Evolutionary conservation across 2,888 invertebrate species (phyloP).

Genomic region (Diogma glabrata): DNA sequence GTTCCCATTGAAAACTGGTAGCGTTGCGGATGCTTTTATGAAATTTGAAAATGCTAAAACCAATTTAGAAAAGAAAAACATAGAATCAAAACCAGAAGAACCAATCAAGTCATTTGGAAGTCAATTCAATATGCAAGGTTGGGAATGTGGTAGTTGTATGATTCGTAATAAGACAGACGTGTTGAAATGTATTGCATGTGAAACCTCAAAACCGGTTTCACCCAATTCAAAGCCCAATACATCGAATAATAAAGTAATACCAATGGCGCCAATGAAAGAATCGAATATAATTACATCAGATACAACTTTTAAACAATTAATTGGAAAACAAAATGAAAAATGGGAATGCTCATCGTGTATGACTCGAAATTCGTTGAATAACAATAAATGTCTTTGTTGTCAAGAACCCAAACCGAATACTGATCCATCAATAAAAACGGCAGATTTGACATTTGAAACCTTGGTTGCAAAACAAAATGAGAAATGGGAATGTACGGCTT

Average conservation of each 20-base stretch:
- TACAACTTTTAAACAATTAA: conserved; percentile 31
- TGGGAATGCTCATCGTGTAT: conserved; percentile 54
- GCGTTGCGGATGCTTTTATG: conserved; percentile 36
- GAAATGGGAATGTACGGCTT: conserved; percentile 49
- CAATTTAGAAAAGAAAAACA: background rate
- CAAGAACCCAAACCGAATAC: conserved; percentile 41
- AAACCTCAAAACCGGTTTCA: conserved; percentile 36
- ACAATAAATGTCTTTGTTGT: conserved; percentile 45
- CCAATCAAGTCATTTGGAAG: conserved; percentile 35
- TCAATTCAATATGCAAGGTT: no score
- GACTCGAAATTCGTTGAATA: conserved; percentile 41
- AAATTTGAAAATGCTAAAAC: conserved; percentile 18
- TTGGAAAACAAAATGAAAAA: conserved; percentile 29
- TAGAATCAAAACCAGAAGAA: background rate
- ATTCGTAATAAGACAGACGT: conserved; percentile 39
- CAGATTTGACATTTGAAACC: conserved; percentile 32
- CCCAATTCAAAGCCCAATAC: conserved; percentile 5
- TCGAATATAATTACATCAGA: conserved; percentile 20
- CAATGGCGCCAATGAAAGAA: conserved; percentile 15
- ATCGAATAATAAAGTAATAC: background rate
- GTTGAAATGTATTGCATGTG: conserved; percentile 43
- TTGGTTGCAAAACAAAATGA: conserved; percentile 29
- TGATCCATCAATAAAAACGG: no score
- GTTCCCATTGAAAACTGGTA: conserved; percentile 30
- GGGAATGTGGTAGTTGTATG: conserved; percentile 49